A percentile compares a stretch with the other conserved stretches of the same genome.
phyloP scores from a whole-genome alignment of 1,140 invertebrate species.

The Rhopalosiphum maidis region DNA sequence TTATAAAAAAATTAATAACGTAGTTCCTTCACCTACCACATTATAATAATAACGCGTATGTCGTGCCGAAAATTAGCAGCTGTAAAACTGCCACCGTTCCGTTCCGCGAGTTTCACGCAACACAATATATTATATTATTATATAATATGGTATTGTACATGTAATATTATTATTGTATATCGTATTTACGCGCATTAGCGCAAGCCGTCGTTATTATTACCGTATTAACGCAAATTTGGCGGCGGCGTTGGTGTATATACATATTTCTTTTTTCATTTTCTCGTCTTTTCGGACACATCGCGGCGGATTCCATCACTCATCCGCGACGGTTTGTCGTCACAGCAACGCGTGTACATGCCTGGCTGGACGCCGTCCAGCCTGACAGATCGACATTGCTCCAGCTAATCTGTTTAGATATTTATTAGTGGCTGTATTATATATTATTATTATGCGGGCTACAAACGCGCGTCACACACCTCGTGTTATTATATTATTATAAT shows the following conservation, averaged over 20 bases:
- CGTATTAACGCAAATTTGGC: not conserved
- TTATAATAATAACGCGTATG: not conserved
- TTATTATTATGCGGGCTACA: not conserved
- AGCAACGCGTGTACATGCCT: not conserved
- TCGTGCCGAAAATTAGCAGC: not conserved
- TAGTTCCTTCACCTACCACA: not conserved
- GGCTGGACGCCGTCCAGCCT: not conserved
- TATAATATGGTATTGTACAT: too few species aligned
- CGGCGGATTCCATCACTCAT: not conserved
- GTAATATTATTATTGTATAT: not conserved
- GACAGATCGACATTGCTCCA: not conserved
- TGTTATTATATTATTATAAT: too few species aligned
- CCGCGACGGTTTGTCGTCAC: not conserved
- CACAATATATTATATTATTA: not conserved
- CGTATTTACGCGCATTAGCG: not conserved
- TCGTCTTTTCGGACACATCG: not conserved
- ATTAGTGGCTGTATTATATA: not conserved
- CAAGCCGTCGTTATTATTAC: not conserved
- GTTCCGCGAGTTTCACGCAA: not conserved
- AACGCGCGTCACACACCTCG: not conserved
- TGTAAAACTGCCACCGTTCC: not conserved
- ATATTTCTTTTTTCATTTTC: not conserved
- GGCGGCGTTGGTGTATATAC: not conserved
- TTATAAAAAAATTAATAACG: not conserved
- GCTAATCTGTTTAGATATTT: conserved; percentile 13